Conservation (phyloP, 1,140 invertebrate species). For the Eriocheir sinensis region DNA sequence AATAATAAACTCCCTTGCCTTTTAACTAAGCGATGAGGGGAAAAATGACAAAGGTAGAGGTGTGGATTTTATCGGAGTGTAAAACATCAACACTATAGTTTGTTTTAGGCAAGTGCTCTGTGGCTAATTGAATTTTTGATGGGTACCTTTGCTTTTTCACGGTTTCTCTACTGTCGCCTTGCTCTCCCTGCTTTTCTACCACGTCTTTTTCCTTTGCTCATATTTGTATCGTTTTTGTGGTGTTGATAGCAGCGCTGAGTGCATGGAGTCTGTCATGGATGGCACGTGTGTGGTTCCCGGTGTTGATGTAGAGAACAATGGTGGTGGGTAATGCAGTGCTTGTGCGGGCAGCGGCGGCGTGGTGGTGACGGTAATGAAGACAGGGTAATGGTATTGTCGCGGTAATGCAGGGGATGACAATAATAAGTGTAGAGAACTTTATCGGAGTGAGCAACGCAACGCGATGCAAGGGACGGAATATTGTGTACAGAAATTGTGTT, state of each 20-base stretch:
- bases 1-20: background rate
- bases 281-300: background rate
- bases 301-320: background rate
- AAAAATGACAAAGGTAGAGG: background rate
- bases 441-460: background rate
- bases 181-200: background rate
- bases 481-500: background rate
- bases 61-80: background rate
- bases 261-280: background rate
- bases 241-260: background rate
- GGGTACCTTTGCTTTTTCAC: background rate
- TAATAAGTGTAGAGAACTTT: background rate
- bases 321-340: background rate
- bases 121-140: slow-evolving; percentile 16
- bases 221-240: background rate
- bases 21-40: background rate
- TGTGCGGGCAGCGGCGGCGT: background rate
- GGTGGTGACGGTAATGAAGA: background rate
- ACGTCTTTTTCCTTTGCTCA: background rate
- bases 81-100: slow-evolving; percentile 1
- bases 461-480: background rate
- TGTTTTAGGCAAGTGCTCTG: background rate
- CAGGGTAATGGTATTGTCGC: background rate
- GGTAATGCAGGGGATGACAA: background rate
- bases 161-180: background rate